phyloP scores from a whole-genome alignment of 2,888 invertebrate species.

The Cryptocheilus praepositus region DNA sequence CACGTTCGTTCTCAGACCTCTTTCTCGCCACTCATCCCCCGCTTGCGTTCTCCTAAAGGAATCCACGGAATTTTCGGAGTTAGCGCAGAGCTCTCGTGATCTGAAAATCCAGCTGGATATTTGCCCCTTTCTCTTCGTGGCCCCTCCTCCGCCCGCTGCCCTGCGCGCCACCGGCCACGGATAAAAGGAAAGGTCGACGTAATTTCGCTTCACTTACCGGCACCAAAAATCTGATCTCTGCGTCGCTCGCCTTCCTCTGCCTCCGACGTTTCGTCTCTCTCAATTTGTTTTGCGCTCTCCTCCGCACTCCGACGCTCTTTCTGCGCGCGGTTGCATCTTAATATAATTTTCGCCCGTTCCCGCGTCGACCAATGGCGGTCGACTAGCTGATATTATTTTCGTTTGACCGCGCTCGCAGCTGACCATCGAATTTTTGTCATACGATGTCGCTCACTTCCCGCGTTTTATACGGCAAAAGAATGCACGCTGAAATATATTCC shows the following conservation, averaged over 20 bases:
- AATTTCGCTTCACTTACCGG: constrained; percentile 43
- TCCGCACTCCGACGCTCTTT: too few relatives aligned
- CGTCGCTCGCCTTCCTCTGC: not conserved
- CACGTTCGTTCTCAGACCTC: constrained; percentile 2
- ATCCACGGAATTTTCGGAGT: constrained; percentile 65
- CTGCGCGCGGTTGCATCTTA: not conserved
- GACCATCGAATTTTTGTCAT: too few relatives aligned
- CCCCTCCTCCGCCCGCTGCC: constrained; percentile 26
- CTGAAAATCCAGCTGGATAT: constrained; percentile 60
- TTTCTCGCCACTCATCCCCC: constrained; percentile 9
- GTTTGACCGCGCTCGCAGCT: too few relatives aligned
- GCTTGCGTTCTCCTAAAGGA: constrained; percentile 51
- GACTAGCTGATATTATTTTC: too few relatives aligned
- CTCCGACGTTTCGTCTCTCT: not conserved
- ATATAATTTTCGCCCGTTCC: not conserved
- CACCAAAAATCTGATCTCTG: constrained; percentile 16
- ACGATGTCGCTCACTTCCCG: too few relatives aligned
- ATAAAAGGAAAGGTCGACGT: constrained; percentile 42
- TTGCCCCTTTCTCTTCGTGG: constrained; percentile 27
- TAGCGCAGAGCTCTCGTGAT: constrained; percentile 55
- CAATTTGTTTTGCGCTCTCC: too few relatives aligned
- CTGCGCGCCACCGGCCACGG: constrained; percentile 4
- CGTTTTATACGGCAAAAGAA: too few relatives aligned
- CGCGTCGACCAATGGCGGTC: too few relatives aligned
- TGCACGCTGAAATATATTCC: too few relatives aligned